These are phyloP conservation scores for Mechanitis mazaeus DNA, from an alignment of 2,888 invertebrate genomes.

Conservation along the genomic window DNA sequence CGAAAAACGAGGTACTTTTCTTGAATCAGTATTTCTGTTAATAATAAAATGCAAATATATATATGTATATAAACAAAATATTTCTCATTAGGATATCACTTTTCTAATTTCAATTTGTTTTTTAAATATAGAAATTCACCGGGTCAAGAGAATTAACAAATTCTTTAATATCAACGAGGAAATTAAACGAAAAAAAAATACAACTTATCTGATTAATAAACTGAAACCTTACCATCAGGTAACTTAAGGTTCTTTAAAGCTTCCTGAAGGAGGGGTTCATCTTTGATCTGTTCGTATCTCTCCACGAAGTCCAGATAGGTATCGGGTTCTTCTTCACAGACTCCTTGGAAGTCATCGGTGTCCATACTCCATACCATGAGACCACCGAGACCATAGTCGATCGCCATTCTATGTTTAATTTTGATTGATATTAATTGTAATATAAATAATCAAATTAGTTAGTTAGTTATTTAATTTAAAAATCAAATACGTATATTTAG, in stretches of 20 bases:
- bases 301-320: conserved; percentile 68
- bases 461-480: too few relatives aligned
- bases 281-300: conserved; percentile 44
- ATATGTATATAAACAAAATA: too few relatives aligned
- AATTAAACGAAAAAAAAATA: too few relatives aligned
- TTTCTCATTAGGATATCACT: too few relatives aligned
- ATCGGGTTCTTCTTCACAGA: conserved; percentile 73
- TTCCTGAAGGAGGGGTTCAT: conserved; percentile 50
- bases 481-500: too few relatives aligned
- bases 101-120: too few relatives aligned
- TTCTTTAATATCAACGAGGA: too few relatives aligned
- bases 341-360: conserved; percentile 89
- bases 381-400: conserved; percentile 82
- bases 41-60: background rate
- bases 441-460: too few relatives aligned
- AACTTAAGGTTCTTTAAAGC: conserved; percentile 52
- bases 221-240: conserved; percentile 49
- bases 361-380: conserved; percentile 94
- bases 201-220: too few relatives aligned
- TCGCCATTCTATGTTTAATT: conserved; percentile 67
- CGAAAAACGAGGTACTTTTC: background rate
- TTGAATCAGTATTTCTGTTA: background rate
- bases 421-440: too few relatives aligned
- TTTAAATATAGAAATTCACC: background rate
- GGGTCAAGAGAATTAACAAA: too few relatives aligned